Base-by-base conservation (phyloP, 2,113 vertebrate species). In the Tragelaphus strepsiceros region DNA sequence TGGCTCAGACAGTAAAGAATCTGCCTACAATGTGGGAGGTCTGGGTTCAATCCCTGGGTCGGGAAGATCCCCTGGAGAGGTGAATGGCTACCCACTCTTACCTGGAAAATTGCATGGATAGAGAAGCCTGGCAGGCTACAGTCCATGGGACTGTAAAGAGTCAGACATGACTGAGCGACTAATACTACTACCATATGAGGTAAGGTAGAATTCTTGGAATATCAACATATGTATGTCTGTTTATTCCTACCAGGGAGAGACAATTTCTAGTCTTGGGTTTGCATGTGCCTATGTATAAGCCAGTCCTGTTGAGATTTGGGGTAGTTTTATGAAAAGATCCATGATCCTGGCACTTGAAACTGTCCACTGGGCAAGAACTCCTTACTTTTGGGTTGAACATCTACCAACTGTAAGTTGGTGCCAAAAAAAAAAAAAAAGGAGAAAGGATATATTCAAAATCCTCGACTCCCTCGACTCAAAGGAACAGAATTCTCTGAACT, bases 371-470 rank as follows among this genome's bases (percentile, higher is more conserved):
- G 9, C 82, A 77, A 56, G 10, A 82, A 6, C 2, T 21, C 86
- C 15, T 91, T 58, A 74, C 16, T 54, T 0, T 94, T 58, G 43
- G 1, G 5, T 16, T 97, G 7, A 77, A 11, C 3, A 67, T 54
- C 53, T 93, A 84, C 19, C 46, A 95, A 62, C 15, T 91, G 0
- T 2, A 88, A 61, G 2, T 14, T 21, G 67, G 58, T 78, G 43
- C 17, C 19, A 56, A 51, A 28, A 24, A 77, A 49, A 49, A 16
- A n/a, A n/a, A 19, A n/a, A 35, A 39, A 24, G 22, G 7, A 13
- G 2, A 2, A 2, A 1, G 5, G 0, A 0, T 86, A 11, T 35
- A 56, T 74, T 88, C 1, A 77, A 82, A 28, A 88, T 30, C 3
- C 5, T 67, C 9, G 2, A 24, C 13, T 94, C 43, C 3, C 10